Percentiles rank a stretch among this genome's conserved stretches.
These are phyloP conservation scores for Cerastis leucographa DNA, from an alignment of 2,888 invertebrate species.

Conservation along the genomic window DNA sequence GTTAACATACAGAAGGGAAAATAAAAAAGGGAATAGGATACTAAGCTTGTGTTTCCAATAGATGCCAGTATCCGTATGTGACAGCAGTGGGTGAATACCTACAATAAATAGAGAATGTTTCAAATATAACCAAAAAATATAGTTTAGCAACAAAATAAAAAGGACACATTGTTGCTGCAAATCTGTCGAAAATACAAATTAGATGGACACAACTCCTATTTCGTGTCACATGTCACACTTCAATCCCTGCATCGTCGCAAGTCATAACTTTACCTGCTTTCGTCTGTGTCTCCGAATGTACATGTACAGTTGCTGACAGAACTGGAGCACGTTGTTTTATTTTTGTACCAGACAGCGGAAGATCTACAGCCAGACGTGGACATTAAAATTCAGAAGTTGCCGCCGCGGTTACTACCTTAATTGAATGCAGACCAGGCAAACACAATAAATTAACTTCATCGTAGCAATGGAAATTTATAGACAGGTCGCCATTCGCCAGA, in stretches of 20 bases:
- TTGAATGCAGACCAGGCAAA: constrained; percentile 66
- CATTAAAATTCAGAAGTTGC: constrained; percentile 73
- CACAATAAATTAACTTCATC: constrained; percentile 63
- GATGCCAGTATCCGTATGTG: background rate
- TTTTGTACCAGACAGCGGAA: constrained; percentile 47
- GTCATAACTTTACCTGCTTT: constrained; percentile 26
- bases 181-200: background rate
- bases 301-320: constrained; percentile 44
- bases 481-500: constrained; percentile 29
- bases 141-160: background rate
- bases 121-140: background rate
- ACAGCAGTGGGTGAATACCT: background rate
- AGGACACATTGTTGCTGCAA: background rate
- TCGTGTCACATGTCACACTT: background rate
- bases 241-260: background rate
- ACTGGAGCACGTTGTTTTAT: constrained; percentile 56
- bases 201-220: background rate
- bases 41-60: background rate
- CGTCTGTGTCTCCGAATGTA: constrained; percentile 37
- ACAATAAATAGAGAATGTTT: background rate
- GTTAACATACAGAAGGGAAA: background rate
- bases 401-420: constrained; percentile 55
- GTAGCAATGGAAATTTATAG: constrained; percentile 54
- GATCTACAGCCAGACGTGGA: constrained; percentile 50
- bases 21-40: background rate